Conservation (phyloP, 2,797 vertebrate species). For the Squalus acanthias region DNA sequence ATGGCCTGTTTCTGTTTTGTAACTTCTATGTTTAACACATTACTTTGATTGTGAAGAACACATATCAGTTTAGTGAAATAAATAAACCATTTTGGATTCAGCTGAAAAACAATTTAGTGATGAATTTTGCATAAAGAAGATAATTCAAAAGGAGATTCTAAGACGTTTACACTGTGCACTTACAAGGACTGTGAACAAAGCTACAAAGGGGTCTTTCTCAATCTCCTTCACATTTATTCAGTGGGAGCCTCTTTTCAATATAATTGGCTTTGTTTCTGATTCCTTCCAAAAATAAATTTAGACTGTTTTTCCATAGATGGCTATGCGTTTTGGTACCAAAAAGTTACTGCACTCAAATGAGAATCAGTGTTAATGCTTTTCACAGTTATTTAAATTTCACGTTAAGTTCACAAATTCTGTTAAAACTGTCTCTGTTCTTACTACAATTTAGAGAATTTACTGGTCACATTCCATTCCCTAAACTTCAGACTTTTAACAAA, state of each 20-base stretch:
- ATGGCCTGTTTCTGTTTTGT: background rate
- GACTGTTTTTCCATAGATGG: background rate
- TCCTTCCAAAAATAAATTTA: background rate
- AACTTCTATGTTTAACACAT: background rate
- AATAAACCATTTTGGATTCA: background rate
- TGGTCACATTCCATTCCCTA: background rate
- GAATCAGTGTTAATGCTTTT: background rate
- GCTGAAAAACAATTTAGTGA: background rate
- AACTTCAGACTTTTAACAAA: slow-evolving; percentile 4
- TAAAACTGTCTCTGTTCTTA: background rate
- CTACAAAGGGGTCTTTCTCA: background rate
- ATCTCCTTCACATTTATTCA: background rate
- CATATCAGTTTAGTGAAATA: background rate
- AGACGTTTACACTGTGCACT: background rate
- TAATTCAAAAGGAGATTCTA: background rate
- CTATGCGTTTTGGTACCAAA: background rate
- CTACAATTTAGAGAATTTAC: background rate
- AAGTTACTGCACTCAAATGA: background rate
- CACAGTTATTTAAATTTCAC: background rate
- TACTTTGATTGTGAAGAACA: background rate
- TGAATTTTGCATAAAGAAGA: background rate
- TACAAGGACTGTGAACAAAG: background rate
- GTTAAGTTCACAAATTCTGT: slow-evolving; percentile 16
- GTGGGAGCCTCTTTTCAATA: background rate
- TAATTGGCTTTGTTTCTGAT: background rate